A percentile compares a stretch with the other conserved stretches of the same genome.
Evolutionary conservation across 2,113 vertebrate species (phyloP).

Genomic region (Oceanites oceanicus): DNA sequence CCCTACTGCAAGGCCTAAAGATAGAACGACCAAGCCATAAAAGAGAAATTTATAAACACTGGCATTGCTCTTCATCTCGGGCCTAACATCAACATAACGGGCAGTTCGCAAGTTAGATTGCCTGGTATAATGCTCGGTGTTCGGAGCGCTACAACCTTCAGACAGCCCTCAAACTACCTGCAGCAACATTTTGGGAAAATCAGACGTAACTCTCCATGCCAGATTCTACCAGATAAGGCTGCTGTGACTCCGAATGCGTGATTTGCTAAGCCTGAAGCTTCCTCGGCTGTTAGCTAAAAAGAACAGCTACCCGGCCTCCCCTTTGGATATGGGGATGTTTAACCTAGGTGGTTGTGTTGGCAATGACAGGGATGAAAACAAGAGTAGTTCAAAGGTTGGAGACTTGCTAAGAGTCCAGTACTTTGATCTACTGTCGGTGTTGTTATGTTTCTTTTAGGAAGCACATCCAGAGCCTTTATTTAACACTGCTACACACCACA

Average conservation of each 20-base stretch:
- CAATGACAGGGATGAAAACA: slow-evolving; percentile 55
- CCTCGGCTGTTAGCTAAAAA: not conserved
- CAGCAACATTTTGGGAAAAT: not conserved
- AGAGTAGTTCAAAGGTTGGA: slow-evolving; percentile 63
- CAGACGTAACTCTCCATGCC: not conserved
- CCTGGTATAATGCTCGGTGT: not conserved
- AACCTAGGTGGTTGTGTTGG: slow-evolving; percentile 54
- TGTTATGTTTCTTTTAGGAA: slow-evolving; percentile 67
- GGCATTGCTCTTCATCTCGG: not conserved
- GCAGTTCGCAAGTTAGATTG: not conserved
- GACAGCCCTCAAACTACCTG: slow-evolving; percentile 28
- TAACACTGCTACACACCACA: slow-evolving; percentile 48
- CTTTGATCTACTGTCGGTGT: slow-evolving; percentile 73
- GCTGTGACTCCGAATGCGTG: not conserved
- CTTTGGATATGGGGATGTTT: slow-evolving; percentile 44
- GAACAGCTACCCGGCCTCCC: not conserved
- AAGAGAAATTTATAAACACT: slow-evolving; percentile 13
- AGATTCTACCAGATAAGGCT: not conserved
- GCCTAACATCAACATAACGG: not conserved
- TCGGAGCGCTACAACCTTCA: not conserved
- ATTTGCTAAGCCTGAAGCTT: not conserved
- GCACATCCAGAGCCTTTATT: slow-evolving; percentile 62
- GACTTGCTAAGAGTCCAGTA: slow-evolving; percentile 67
- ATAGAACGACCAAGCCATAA: not conserved
- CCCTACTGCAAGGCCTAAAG: not conserved